phyloP scores from a whole-genome alignment of 2,797 vertebrate species.

The Pseudocheirus occidentalis region DNA sequence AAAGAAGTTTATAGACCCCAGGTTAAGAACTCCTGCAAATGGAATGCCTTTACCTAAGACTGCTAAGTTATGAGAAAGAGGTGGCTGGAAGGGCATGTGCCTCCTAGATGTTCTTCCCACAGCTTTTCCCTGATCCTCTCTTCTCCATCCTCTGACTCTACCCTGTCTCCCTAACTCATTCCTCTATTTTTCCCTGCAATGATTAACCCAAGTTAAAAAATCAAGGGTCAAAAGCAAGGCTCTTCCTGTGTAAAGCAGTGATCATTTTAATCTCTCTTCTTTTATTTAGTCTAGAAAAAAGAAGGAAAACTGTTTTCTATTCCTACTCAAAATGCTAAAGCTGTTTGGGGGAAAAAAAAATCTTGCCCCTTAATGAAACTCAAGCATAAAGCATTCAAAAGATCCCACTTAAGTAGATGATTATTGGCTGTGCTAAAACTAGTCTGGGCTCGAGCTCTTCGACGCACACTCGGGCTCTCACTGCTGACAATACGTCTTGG shows the following conservation, averaged over 20 bases:
- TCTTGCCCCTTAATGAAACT: background rate
- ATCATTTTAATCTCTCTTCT: background rate
- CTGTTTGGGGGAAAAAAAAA: background rate
- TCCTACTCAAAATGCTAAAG: background rate
- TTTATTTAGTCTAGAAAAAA: background rate
- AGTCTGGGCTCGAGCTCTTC: fast-evolving
- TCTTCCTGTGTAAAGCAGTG: background rate
- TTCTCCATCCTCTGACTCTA: background rate
- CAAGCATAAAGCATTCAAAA: background rate
- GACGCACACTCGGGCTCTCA: background rate
- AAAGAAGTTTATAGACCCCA: background rate
- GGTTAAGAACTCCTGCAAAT: background rate
- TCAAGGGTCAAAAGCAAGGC: background rate
- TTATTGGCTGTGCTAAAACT: background rate
- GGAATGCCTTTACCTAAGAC: background rate
- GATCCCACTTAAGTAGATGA: background rate
- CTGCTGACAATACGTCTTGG: background rate
- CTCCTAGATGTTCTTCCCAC: background rate
- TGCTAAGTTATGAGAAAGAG: background rate
- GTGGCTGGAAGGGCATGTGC: background rate
- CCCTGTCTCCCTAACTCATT: background rate
- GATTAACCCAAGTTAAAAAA: background rate
- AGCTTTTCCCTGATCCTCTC: background rate
- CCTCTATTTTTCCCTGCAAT: background rate
- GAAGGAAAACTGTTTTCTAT: background rate